Conservation (phyloP, 1,140 invertebrate species). For the Trichonephila clavipes region DNA sequence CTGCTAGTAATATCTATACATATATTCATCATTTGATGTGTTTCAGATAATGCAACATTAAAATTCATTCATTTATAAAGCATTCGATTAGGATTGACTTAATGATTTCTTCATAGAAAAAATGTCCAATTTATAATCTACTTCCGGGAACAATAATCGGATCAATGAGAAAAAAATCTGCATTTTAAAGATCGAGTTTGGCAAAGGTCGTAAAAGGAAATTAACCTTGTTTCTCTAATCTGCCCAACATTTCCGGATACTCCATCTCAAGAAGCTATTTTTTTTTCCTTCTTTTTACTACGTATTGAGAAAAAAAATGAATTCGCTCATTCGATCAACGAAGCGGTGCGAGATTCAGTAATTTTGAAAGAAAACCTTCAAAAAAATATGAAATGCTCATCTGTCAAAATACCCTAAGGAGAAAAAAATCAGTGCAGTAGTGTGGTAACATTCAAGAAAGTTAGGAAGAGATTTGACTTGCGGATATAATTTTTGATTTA, state of each 20-base stretch:
- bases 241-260: conserved; percentile 25
- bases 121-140: neutral
- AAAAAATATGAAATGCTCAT: too few species aligned
- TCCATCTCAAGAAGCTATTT: neutral
- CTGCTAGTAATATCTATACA: too few species aligned
- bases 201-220: neutral
- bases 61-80: neutral
- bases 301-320: neutral
- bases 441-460: too few species aligned
- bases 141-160: conserved; percentile 4
- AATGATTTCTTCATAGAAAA: neutral
- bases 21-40: too few species aligned
- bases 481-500: too few species aligned
- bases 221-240: conserved; percentile 53
- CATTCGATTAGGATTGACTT: neutral
- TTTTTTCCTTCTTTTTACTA: neutral
- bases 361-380: too few species aligned
- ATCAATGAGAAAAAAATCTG: conserved; percentile 16
- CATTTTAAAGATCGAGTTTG: conserved; percentile 9
- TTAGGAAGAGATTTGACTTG: too few species aligned
- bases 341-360: neutral
- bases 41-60: too few species aligned
- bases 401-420: too few species aligned
- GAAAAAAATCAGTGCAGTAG: too few species aligned
- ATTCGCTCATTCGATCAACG: neutral